These are phyloP conservation scores for Lithophane ornitopus DNA, from an alignment of 2,888 invertebrate genomes.

Conservation along the genomic window DNA sequence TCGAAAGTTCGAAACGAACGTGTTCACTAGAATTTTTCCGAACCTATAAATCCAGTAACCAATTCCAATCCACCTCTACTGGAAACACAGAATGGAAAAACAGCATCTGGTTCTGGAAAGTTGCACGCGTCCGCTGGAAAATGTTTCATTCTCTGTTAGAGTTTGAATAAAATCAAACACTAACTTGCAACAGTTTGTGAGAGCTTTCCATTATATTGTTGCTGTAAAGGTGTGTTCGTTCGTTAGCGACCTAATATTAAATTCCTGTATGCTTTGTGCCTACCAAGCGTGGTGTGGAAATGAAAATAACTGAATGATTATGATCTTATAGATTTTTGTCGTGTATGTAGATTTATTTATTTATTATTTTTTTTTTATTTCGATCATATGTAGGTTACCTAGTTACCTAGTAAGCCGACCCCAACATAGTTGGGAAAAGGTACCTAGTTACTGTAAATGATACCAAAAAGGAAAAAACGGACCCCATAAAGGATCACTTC, in stretches of 20 bases:
- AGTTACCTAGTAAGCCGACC: no score
- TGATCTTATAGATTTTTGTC: neutral
- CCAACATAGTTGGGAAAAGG: no score
- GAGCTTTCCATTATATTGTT: conserved; percentile 23
- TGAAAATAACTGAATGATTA: neutral
- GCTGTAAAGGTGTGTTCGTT: conserved; percentile 25
- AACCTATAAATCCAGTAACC: neutral
- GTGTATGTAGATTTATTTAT: no score
- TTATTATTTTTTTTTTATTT: no score
- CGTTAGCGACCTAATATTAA: conserved; percentile 14
- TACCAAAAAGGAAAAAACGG: no score
- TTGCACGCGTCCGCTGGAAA: conserved; percentile 14
- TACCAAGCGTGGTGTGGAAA: neutral
- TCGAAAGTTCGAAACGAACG: neutral
- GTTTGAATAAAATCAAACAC: conserved; percentile 59
- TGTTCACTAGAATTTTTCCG: neutral
- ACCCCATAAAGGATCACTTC: no score
- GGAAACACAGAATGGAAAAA: conserved; percentile 37
- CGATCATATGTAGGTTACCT: no score
- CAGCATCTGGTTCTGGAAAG: conserved; percentile 21
- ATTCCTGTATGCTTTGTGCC: conserved; percentile 11
- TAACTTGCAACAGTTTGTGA: conserved; percentile 42
- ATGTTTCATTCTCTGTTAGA: conserved; percentile 17
- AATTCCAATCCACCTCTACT: conserved; percentile 29
- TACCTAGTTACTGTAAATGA: no score